Conservation (phyloP, 2,113 vertebrate genomes). For the Mugil cephalus region DNA sequence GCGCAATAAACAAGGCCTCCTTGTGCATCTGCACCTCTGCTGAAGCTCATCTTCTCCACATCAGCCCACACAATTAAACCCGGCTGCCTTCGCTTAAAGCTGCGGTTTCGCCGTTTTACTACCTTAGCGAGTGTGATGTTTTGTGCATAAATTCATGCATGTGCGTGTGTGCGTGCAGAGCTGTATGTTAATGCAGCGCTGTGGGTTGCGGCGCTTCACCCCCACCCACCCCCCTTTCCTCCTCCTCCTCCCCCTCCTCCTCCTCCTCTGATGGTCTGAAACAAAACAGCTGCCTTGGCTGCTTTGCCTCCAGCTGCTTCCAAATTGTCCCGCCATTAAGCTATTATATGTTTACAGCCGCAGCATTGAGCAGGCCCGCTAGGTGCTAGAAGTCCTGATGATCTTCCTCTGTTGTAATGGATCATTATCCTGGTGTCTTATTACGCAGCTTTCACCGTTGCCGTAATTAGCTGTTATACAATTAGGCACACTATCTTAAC, state of each 20-base stretch:
- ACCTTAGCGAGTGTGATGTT: conserved; percentile 5
- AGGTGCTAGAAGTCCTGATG: conserved; percentile 67
- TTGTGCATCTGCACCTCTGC: conserved; percentile 5
- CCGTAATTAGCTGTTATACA: conserved; percentile 57
- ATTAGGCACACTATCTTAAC: conserved; percentile 47
- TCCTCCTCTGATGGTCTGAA: conserved; percentile 55
- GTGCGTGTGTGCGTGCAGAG: conserved; percentile 34
- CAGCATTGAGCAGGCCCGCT: conserved; percentile 62
- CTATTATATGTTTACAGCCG: conserved; percentile 83
- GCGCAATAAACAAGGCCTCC: conserved; percentile 5
- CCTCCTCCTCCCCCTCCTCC: neutral
- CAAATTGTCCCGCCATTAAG: conserved; percentile 84
- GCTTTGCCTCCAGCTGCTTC: conserved; percentile 82
- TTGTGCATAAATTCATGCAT: conserved; percentile 22
- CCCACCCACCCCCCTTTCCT: neutral
- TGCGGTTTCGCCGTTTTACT: conserved; percentile 6
- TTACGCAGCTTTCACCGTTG: conserved; percentile 43
- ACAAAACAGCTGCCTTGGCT: conserved; percentile 80
- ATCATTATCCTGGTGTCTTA: conserved; percentile 62
- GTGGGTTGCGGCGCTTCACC: conserved; percentile 32
- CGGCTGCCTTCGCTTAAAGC: neutral
- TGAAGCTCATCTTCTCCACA: conserved; percentile 24
- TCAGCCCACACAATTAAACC: conserved; percentile 28
- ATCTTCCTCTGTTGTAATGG: conserved; percentile 65
- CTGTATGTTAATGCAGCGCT: conserved; percentile 46